A percentile compares a stretch with the other conserved stretches of the same genome.
These are phyloP conservation scores for Siniperca chuatsi DNA, from an alignment of 2,113 vertebrate genomes.

Conservation along the genomic window DNA sequence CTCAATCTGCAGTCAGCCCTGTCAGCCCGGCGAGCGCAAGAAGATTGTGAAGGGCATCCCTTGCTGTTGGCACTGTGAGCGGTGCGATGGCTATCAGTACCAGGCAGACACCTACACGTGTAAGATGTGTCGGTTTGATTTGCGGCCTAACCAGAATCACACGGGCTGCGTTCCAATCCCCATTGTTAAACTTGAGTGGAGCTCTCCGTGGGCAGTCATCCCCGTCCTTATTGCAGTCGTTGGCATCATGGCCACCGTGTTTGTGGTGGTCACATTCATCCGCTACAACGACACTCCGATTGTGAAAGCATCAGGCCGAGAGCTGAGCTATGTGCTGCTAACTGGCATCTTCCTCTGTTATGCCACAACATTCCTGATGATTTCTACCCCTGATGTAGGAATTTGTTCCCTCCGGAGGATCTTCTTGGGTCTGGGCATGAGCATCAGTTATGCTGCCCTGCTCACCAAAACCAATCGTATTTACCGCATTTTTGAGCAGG, in stretches of 20 bases:
- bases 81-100: slow-evolving; percentile 86
- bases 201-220: slow-evolving; percentile 85
- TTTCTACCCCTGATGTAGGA: slow-evolving; percentile 82
- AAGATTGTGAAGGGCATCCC: slow-evolving; percentile 86
- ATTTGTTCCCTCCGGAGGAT: slow-evolving; percentile 84
- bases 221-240: slow-evolving; percentile 82
- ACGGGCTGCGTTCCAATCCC: slow-evolving; percentile 83
- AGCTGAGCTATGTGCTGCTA: slow-evolving; percentile 85
- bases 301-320: slow-evolving; percentile 84
- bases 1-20: slow-evolving; percentile 85
- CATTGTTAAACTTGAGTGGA: slow-evolving; percentile 86
- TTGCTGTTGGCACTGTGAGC: slow-evolving; percentile 86
- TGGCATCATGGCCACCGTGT: slow-evolving; percentile 85
- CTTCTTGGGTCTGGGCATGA: slow-evolving; percentile 87
- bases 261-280: slow-evolving; percentile 84
- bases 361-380: slow-evolving; percentile 86
- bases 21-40: slow-evolving; percentile 83
- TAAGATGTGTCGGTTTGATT: slow-evolving; percentile 85
- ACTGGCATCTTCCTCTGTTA: slow-evolving; percentile 86
- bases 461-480: slow-evolving; percentile 87
- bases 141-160: slow-evolving; percentile 84
- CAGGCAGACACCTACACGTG: slow-evolving; percentile 84
- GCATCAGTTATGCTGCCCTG: slow-evolving; percentile 85
- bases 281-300: slow-evolving; percentile 86
- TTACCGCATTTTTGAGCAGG: slow-evolving; percentile 86